Conservation (phyloP, 2,888 invertebrate species). For the Drosophila mimica region DNA sequence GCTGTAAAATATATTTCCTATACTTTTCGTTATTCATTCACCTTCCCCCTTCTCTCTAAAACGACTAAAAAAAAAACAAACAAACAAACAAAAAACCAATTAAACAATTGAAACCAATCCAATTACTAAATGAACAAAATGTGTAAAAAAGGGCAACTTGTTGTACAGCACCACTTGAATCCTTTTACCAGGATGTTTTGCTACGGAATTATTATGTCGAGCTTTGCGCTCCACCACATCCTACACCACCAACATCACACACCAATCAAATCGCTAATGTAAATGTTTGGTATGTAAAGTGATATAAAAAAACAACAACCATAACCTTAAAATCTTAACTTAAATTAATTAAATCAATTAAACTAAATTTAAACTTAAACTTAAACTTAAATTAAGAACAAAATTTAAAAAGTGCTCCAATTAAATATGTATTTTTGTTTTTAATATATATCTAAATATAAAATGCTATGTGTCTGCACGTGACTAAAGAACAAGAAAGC, state of each 20-base stretch:
- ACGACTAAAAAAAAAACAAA: constrained; percentile 28
- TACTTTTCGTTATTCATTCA: constrained; percentile 79
- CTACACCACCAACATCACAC: constrained; percentile 81
- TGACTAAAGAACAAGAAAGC: constrained; percentile 49
- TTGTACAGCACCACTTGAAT: constrained; percentile 82
- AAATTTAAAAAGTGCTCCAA: constrained; percentile 51
- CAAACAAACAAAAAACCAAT: constrained; percentile 24
- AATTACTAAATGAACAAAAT: constrained; percentile 65
- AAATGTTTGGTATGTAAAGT: constrained; percentile 82
- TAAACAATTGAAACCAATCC: constrained; percentile 53
- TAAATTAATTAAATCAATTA: constrained; percentile 37
- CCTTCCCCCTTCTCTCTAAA: constrained; percentile 67
- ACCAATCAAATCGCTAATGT: constrained; percentile 82
- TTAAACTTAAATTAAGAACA: constrained; percentile 28
- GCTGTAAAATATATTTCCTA: constrained; percentile 76
- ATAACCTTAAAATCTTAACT: constrained; percentile 41
- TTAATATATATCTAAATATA: constrained; percentile 12
- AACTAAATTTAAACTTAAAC: constrained; percentile 33
- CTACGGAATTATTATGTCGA: constrained; percentile 82
- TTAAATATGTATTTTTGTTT: constrained; percentile 19
- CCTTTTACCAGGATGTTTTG: constrained; percentile 82
- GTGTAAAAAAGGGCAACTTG: constrained; percentile 80
- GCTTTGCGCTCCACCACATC: constrained; percentile 81
- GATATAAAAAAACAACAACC: constrained; percentile 44
- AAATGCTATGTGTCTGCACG: constrained; percentile 77